Evolutionary conservation across 2,113 vertebrate species (phyloP), one percentile per base, ranked within the genome.

Genomic region (Chunga burmeisteri): DNA sequence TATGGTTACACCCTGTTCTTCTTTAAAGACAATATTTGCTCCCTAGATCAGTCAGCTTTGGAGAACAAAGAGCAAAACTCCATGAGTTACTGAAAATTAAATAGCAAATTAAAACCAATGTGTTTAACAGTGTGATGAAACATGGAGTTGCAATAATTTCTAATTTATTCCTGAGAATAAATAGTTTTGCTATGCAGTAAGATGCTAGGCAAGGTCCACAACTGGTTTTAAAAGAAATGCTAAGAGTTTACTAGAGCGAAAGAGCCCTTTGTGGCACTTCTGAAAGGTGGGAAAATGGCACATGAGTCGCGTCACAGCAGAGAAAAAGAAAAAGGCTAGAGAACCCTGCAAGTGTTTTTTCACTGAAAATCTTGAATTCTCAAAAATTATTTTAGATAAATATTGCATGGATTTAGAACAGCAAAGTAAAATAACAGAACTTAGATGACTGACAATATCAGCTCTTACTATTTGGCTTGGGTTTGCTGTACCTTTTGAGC

Each of bases 41-140:
- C 15, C 34, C 73, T 62, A 79, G 49, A 59, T 5, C 17, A 25
- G 19, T 80, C 15, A 77, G 11, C 30, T 52, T 49, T 58, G 42
- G 13, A 84, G 55, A 88, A 75, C 8, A 55, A 65, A 92, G 88
- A 92, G 30, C 10, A 89, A 63, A 81, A 66, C 18, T 73, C 16
- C 22, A 71, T 67, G 40, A 16, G 50, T 90, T 86, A 90, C 65
- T 87, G 73, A 89, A 95, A 87, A 88, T 67, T 86, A 88, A 95
- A 83, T 46, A 49, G 9, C 19, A 52, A 86, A 63, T 2, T 16
- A 90, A 95, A 92, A 90, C 91, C 14, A 61, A 1, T 47, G 2
- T 56, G 16, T 67, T 89, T 80, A 52, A 36, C 11, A 71, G 50
- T 34, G 29, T 66, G 56, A 91, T 67, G 16, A 63, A 96, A 92